Base-by-base conservation (phyloP, 2,797 vertebrate species). In the Anabas testudineus region DNA sequence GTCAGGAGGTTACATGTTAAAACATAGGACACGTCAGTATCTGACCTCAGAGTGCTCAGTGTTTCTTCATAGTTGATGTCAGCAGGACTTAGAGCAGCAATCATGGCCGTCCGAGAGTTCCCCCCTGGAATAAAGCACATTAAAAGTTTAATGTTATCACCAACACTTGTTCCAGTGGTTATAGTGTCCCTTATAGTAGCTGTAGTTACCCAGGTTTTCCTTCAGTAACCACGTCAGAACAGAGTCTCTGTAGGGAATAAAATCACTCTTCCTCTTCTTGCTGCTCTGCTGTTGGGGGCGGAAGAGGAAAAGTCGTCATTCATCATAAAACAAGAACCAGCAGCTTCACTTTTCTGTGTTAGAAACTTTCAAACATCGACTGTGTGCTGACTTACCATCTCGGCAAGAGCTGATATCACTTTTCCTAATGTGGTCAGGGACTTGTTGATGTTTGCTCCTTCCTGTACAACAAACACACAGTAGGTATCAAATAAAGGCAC, bases 21-120 rank as follows among this genome's bases (percentile, higher is more conserved):
- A 1, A 3, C 28, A 46, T 4, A 36, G 3, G 1, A 21, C 16
- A 5, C 1, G 10, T 1, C 0, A 6, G 13, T 4, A 0, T 39
- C 67, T 73, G 30, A 96, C 95, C 96, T 95, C 76, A 97, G 94
- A 0, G 96, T 97, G 86, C 96, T 97, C 60, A 97, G 95, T 0
- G 96, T 97, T 89, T 97, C 96, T 80, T 97, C 96, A 0, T 97
- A 97, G 92, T 95, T 97, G 83, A 95, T 94, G 82, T 97, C 96
- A 0, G 96, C 96, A 0, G 96, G 96, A 89, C 96, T 97, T 24
- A 97, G 92, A 42, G 96, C 96, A 1, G 96, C 96, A 0, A 97
- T 97, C 96, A 97, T 97, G 60, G 96, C 96, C 0, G 96, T 97
- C 45, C 96, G 95, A 0, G 96, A 97, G 90, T 97, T 97, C 37